These are phyloP conservation scores for Pterobdella sp. DNA, from an alignment of 2,888 invertebrate genomes.

Conservation along the genomic window DNA sequence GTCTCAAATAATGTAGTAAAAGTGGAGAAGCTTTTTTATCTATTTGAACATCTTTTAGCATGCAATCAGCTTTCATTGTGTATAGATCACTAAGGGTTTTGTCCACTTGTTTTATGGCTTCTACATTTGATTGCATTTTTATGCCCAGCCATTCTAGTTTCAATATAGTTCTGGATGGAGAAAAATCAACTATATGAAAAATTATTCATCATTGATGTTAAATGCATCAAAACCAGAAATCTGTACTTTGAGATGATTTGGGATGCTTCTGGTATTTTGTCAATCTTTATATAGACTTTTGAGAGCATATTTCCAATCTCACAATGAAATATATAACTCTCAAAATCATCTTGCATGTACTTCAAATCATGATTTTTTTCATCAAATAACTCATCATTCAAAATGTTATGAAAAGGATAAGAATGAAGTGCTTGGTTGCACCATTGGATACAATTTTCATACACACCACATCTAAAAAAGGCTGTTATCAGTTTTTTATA, in stretches of 20 bases:
- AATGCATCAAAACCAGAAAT: background rate
- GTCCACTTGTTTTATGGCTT: background rate
- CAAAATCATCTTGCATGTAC: too few species aligned
- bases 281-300: background rate
- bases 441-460: too few species aligned
- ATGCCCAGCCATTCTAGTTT: slow-evolving; percentile 6
- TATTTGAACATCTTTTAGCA: background rate
- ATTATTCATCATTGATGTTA: background rate
- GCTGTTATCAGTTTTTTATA: too few species aligned
- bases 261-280: background rate
- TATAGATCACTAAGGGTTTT: background rate
- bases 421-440: too few species aligned
- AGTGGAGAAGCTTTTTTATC: background rate
- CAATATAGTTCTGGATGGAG: background rate
- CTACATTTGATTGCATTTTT: background rate
- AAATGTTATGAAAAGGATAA: background rate
- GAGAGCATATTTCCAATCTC: background rate
- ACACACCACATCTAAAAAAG: too few species aligned
- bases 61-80: background rate
- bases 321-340: too few species aligned
- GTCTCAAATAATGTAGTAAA: background rate
- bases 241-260: background rate
- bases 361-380: background rate
- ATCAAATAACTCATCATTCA: background rate
- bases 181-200: background rate